These are phyloP conservation scores for Tillus elongatus DNA, from an alignment of 2,888 invertebrate species.

Conservation along the genomic window DNA sequence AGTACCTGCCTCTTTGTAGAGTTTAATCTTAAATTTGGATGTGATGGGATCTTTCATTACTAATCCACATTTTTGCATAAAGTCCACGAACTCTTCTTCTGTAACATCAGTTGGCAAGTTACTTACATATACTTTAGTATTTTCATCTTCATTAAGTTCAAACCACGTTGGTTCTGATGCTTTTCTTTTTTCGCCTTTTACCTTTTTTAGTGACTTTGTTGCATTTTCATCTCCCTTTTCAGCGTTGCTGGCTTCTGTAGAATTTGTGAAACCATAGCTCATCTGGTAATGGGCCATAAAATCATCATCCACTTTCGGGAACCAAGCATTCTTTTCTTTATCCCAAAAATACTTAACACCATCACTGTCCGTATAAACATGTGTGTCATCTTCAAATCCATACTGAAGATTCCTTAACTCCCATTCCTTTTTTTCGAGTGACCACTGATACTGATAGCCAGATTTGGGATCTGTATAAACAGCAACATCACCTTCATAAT, in stretches of 20 bases:
- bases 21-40: constrained; percentile 78
- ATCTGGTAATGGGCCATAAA: constrained; percentile 95
- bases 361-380: constrained; percentile 76
- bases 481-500: constrained; percentile 60
- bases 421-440: constrained; percentile 54
- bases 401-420: constrained; percentile 43
- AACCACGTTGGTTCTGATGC: constrained; percentile 68
- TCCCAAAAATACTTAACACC: constrained; percentile 91
- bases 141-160: constrained; percentile 75
- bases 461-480: constrained; percentile 67
- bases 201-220: constrained; percentile 25
- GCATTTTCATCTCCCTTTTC: constrained; percentile 4
- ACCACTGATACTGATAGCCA: constrained; percentile 58
- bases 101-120: constrained; percentile 83
- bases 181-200: constrained; percentile 43
- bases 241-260: constrained; percentile 23
- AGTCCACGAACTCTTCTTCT: constrained; percentile 78
- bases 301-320: constrained; percentile 93
- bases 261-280: constrained; percentile 73
- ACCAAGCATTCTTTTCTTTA: constrained; percentile 83
- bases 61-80: constrained; percentile 95
- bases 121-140: constrained; percentile 93
- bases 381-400: constrained; percentile 67
- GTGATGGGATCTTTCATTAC: constrained; percentile 78
- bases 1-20: constrained; percentile 75